Evolutionary conservation across 64 coral and sea anemone species (phyloP), one percentile per base, ranked within the genome.

Genomic region (Stylophora pistillata): DNA sequence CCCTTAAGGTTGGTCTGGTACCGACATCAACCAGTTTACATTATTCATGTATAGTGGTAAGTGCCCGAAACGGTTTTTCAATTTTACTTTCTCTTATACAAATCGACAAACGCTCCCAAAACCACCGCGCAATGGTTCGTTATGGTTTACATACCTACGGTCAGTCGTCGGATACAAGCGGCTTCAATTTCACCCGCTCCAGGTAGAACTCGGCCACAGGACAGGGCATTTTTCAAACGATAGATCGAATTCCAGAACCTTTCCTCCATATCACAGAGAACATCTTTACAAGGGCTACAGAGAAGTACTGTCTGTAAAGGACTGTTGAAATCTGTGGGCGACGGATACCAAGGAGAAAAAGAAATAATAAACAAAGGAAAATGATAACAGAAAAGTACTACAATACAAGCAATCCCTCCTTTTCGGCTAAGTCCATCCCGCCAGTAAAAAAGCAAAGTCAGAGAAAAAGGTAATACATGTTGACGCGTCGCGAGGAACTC

Each of bases 231-330:
- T 72, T 70, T 78, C 10, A 86, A 16, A 15, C 82, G 74, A 31
- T 64, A 34, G 71, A 86, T 64, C 25, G 76, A 85, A 72, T 78
- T 85, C 90, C 90, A 92, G 59, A 92, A 92, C 11, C 60, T 13
- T 10, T 74, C 30, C 86, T 92, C 90, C 21, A 47, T 30, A 18
- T 78, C 73, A 62, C 63, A 32, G 23, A 92, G 57, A 16, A 78
- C 72, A 55, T 92, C 70, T 60, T 86, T 73, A 70, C 81, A 56
- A 18, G 90, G 74, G 30, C 58, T 54, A 76, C 89, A 91, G 1
- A 91, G 77, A 23, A 91, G 73, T 23, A 85, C 89, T 4, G 89
- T 91, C 28, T 85, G 89, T 2, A 91, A 27, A 2, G 70, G 55
- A 33, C 70, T 87, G 85, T 14, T 27, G 1, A 63, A 84, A 21